phyloP scores from a whole-genome alignment of 2,113 vertebrate genomes.

The Vidua chalybeata region DNA sequence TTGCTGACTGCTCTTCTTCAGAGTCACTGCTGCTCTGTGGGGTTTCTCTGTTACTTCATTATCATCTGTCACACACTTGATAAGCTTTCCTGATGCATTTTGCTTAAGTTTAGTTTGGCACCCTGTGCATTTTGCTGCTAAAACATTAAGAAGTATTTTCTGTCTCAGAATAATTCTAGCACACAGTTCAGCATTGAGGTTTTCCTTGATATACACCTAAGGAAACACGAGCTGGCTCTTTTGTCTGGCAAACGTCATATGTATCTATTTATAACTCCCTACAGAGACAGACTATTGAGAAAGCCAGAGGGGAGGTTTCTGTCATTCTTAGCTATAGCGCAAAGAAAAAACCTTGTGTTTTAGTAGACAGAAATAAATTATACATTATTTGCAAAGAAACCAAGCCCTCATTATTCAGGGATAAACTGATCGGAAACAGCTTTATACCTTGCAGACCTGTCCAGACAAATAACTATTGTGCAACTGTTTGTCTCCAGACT shows the following conservation, averaged over 20 bases:
- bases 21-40: neutral
- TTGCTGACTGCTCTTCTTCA: neutral
- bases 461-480: constrained; percentile 1
- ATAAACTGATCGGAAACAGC: neutral
- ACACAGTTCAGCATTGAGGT: neutral
- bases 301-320: neutral
- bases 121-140: neutral
- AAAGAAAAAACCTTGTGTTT: neutral
- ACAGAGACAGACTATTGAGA: constrained; percentile 13
- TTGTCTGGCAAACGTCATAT: neutral
- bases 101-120: neutral
- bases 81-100: neutral
- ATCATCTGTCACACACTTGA: neutral
- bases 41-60: neutral
- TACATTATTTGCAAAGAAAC: neutral
- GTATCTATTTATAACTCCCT: constrained; percentile 31
- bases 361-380: neutral
- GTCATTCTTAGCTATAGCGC: neutral
- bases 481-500: constrained; percentile 2
- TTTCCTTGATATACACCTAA: constrained; percentile 1
- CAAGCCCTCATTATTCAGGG: neutral
- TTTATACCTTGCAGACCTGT: constrained; percentile 16
- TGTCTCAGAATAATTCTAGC: neutral
- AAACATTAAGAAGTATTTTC: neutral
- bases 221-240: constrained; percentile 29